Conservation (phyloP, 2,797 vertebrate genomes). For the Mionectes olivaceus region DNA sequence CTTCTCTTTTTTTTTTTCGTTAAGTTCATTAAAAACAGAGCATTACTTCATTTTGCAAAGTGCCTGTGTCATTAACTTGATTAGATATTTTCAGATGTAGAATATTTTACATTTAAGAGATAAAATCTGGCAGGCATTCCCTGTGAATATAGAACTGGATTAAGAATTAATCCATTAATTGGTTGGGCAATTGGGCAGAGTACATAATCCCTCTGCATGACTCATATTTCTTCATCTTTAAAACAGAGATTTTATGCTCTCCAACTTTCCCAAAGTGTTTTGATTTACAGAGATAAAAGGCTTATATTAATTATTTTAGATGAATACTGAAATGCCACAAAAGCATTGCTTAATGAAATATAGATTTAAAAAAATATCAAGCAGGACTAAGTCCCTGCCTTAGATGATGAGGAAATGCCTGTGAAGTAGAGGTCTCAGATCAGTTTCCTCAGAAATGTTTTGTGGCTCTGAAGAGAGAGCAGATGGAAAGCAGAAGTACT, state of each 20-base stretch:
- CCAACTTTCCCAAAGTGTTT: constrained; percentile 40
- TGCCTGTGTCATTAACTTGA: constrained; percentile 32
- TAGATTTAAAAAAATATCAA: constrained; percentile 56
- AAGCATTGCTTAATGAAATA: constrained; percentile 58
- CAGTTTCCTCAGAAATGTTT: not conserved
- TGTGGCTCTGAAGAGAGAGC: not conserved
- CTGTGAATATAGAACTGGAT: constrained; percentile 32
- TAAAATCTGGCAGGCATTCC: constrained; percentile 38
- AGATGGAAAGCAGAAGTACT: not conserved
- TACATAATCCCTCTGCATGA: constrained; percentile 8
- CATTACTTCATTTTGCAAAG: constrained; percentile 24
- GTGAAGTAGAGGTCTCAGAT: not conserved
- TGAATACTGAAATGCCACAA: constrained; percentile 53
- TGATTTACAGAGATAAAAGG: constrained; percentile 62
- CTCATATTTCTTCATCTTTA: constrained; percentile 1
- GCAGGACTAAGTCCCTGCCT: not conserved
- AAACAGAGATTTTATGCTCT: constrained; percentile 25
- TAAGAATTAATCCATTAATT: constrained; percentile 43
- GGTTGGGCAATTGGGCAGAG: not conserved
- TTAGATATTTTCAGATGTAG: constrained; percentile 39
- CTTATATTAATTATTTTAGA: constrained; percentile 50
- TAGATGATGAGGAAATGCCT: not conserved
- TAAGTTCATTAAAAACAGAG: constrained; percentile 38
- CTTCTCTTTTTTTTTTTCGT: constrained; percentile 6
- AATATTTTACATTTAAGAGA: constrained; percentile 50